Conservation (phyloP, 2,797 vertebrate species). For the Schizopygopsis pylzovi region DNA sequence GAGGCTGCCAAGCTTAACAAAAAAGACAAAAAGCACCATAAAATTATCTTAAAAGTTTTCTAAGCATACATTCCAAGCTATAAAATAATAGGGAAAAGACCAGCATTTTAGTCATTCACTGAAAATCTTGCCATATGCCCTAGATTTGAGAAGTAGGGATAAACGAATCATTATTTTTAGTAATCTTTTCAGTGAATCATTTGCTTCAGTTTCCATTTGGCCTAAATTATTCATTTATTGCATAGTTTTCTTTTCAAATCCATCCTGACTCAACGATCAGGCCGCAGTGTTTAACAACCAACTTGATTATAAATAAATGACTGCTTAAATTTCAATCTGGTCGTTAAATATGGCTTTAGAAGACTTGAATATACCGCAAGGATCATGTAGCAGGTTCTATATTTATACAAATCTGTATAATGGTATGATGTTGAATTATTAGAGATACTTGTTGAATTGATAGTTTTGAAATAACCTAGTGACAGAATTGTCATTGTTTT, state of each 20-base stretch:
- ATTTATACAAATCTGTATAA: no score
- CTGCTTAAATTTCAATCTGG: background rate
- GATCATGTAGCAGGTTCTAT: no score
- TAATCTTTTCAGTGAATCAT: background rate
- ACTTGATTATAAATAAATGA: background rate
- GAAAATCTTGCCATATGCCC: background rate
- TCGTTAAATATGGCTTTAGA: background rate
- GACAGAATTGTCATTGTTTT: background rate
- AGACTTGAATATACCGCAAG: background rate
- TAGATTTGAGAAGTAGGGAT: background rate
- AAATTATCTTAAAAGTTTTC: background rate
- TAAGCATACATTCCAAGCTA: background rate
- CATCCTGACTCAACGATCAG: constrained; percentile 12
- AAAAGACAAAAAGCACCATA: background rate
- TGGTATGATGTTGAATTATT: no score
- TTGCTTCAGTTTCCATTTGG: background rate
- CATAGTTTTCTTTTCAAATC: background rate
- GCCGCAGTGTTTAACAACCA: background rate
- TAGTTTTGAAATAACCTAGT: background rate
- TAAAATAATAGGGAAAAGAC: background rate
- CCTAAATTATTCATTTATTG: constrained; percentile 1
- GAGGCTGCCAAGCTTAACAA: background rate
- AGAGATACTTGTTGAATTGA: no score
- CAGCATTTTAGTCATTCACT: background rate
- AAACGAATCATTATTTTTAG: background rate